phyloP scores from a whole-genome alignment of 53 echinoderm and acorn worm species.

The Holothuria leucospilota region DNA sequence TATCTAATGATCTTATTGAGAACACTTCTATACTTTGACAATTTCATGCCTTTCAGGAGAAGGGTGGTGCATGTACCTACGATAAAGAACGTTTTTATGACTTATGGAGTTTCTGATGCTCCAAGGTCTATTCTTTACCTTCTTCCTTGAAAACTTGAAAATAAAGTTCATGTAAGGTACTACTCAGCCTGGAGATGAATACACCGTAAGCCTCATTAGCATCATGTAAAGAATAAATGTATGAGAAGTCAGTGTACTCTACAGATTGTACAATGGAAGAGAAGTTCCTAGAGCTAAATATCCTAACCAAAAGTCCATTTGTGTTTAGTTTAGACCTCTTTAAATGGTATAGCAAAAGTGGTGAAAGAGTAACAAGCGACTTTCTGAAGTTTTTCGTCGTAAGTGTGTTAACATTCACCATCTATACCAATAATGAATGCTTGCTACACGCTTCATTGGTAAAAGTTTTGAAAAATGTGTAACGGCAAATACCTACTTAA shows the following conservation, averaged over 20 bases:
- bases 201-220: background rate
- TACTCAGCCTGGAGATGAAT: background rate
- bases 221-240: background rate
- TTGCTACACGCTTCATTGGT: no score
- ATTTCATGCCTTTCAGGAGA: no score
- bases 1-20: no score
- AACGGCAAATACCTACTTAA: no score
- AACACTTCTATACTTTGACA: no score
- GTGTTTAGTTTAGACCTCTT: no score
- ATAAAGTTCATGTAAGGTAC: background rate
- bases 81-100: background rate
- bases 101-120: background rate
- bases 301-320: background rate
- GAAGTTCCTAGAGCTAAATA: background rate
- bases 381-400: no score
- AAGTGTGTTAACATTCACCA: no score
- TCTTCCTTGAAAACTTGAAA: background rate
- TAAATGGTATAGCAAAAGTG: no score
- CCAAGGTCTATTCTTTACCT: background rate
- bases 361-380: no score
- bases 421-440: no score
- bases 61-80: background rate
- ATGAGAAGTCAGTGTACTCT: background rate
- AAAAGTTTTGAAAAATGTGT: no score
- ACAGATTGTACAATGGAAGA: background rate